phyloP scores from a whole-genome alignment of 2,888 invertebrate species.

The Torymus texanus region DNA sequence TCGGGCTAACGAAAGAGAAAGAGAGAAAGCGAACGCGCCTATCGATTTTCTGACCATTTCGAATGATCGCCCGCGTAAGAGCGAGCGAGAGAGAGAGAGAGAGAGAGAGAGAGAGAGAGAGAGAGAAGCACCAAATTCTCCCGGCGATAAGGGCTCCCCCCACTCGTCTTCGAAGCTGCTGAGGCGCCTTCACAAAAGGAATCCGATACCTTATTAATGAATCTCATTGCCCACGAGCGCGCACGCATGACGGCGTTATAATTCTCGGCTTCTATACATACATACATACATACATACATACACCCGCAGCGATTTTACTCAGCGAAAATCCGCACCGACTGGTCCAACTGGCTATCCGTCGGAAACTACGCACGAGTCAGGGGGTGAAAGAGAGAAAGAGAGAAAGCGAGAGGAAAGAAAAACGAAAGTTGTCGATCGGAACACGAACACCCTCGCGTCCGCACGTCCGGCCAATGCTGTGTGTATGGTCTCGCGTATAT shows the following conservation, averaged over 20 bases:
- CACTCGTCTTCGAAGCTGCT: not conserved
- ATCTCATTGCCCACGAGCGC: constrained; percentile 57
- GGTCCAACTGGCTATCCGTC: not conserved
- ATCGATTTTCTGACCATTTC: constrained; percentile 56
- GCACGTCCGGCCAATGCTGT: constrained; percentile 32
- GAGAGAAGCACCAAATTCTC: constrained; percentile 33
- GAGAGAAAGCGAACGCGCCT: constrained; percentile 21
- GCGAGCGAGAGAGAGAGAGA: not conserved
- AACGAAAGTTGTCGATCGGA: constrained; percentile 68
- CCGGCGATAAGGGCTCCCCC: constrained; percentile 27
- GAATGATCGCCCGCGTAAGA: constrained; percentile 45
- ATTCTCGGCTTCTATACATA: constrained; percentile 50
- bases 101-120: not conserved
- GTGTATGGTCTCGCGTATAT: constrained; percentile 52
- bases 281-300: constrained; percentile 10
- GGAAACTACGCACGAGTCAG: too few relatives aligned
- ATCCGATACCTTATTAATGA: constrained; percentile 62
- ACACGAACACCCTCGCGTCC: constrained; percentile 52
- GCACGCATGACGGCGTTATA: constrained; percentile 52
- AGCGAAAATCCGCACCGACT: constrained; percentile 57
- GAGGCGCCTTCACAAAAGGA: constrained; percentile 47
- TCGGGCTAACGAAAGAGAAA: constrained; percentile 29
- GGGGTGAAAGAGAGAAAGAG: too few relatives aligned
- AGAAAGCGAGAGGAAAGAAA: constrained; percentile 63
- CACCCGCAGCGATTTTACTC: constrained; percentile 64